Evolutionary conservation across 2,113 vertebrate genomes (phyloP), one percentile per base, ranked within the genome.

Genomic region (Isurus oxyrinchus): DNA sequence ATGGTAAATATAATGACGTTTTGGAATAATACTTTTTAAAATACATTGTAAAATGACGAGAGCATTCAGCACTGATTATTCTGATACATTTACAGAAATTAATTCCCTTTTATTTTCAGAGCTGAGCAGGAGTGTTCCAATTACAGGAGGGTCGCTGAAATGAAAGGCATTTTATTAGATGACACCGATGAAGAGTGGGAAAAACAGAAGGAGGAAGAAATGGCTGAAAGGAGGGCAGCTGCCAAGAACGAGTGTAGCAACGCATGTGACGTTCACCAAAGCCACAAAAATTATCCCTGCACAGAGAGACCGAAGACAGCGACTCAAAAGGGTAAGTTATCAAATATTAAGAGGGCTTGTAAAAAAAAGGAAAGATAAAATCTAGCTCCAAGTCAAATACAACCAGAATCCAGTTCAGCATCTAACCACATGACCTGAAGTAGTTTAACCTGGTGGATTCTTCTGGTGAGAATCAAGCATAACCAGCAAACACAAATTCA

Each of bases 151-250:
- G 97, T 57, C 5, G 97, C 98, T 1, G 96, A 96, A 0, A 87
- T 96, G 59, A 97, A 97, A 87, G 98, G 98, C 40, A 97, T 98
- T 63, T 84, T 53, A 0, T 35, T 98, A 97, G 98, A 99, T 35
- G 98, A 99, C 21, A 97, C 49, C 0, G 99, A 99, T 67, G 98
- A 98, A 96, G 98, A 98, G 95, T 99, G 98, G 98, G 97, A 98
- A 25, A 96, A 97, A 10, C 97, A 98, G 96, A 97, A 97, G 97
- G 67, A 76, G 49, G 97, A 96, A 96, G 97, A 98, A 79, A 96
- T 98, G 27, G 81, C 96, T 94, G 97, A 97, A 96, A 96, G 97
- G 31, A 27, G 96, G n/a, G 0, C 96, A 81, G 96, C 10, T 95
- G 49, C 14, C 66, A 49, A 55, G 66, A 95, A 49, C 31, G 11